Evolutionary conservation across 1,140 invertebrate genomes (phyloP), one percentile per base, ranked within the genome.

Genomic region (Drosophila ironensis): DNA sequence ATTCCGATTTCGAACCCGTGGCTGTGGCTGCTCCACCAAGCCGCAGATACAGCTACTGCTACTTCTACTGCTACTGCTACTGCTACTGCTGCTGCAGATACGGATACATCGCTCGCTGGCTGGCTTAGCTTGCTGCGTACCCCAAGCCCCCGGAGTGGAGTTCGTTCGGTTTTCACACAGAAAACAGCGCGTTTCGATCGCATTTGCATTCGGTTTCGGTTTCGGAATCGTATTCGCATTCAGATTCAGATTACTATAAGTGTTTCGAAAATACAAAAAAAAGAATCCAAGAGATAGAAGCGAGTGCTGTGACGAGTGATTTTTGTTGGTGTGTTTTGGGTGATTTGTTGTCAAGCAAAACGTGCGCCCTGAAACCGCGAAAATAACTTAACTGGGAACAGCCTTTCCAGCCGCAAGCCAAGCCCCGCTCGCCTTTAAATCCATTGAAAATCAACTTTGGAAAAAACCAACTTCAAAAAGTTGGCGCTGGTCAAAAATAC

Each of bases 61-160:
- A n/a, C n/a, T n/a, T n/a, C n/a, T n/a, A n/a, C n/a, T n/a, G n/a
- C n/a, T n/a, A n/a, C n/a, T n/a, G n/a, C n/a, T 57, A 45, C 47
- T 51, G 57, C 52, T 33, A 61, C 19, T n/a, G 33, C 48, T 28
- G 50, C 54, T 16, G 25, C 59, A 8, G 17, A 46, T 27, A 28
- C 41, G 38, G 30, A 61, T 24, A 56, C 52, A 17, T n/a, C n/a
- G n/a, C n/a, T n/a, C n/a, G n/a, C n/a, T n/a, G n/a, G n/a, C n/a
- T n/a, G n/a, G n/a, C n/a, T n/a, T n/a, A n/a, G n/a, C n/a, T n/a
- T n/a, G 42, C 27, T 47, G 42, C 41, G 52, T 56, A 72, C 74
- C 74, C 69, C 51, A 68, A n/a, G n/a, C n/a, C n/a, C n/a, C n/a
- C n/a, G n/a, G 48, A 72, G 60, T 64, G 48, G 54, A 81, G 66